A percentile compares a stretch with the other conserved stretches of the same genome.
These are phyloP conservation scores for Clarias macrocephalus DNA, from an alignment of 2,113 vertebrate species.

Conservation along the genomic window DNA sequence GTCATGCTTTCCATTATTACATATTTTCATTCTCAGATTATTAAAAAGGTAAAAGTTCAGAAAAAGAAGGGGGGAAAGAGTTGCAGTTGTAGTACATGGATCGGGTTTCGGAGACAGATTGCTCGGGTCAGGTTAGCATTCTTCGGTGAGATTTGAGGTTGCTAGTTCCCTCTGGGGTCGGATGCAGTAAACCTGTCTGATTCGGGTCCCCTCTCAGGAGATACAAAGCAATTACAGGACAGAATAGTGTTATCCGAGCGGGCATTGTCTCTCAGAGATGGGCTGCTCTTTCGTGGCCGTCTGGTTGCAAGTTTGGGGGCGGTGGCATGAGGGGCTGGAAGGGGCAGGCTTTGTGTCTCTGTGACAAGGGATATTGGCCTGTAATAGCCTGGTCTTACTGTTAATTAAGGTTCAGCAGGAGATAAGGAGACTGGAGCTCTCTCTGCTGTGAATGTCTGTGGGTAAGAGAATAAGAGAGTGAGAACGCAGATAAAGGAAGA, in stretches of 20 bases:
- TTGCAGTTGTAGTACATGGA: not conserved
- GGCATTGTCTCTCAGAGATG: slow-evolving; percentile 43
- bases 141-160: not conserved
- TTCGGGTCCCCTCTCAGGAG: slow-evolving; percentile 70
- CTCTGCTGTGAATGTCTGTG: not conserved
- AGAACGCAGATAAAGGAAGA: slow-evolving; percentile 26
- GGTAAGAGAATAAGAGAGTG: not conserved
- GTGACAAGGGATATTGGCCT: slow-evolving; percentile 45
- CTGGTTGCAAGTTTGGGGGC: slow-evolving; percentile 16
- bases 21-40: not conserved
- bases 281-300: slow-evolving; percentile 47
- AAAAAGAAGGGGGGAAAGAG: too few relatives aligned
- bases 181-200: slow-evolving; percentile 59
- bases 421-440: slow-evolving; percentile 31
- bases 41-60: not conserved
- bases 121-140: not conserved
- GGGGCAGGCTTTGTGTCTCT: slow-evolving; percentile 38
- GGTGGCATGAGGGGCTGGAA: slow-evolving; percentile 20
- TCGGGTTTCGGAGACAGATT: not conserved
- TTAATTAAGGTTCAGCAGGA: slow-evolving; percentile 48
- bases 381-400: slow-evolving; percentile 49
- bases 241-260: slow-evolving; percentile 62
- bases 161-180: slow-evolving; percentile 1
- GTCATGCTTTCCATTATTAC: not conserved
- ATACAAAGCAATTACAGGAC: slow-evolving; percentile 73